Evolutionary conservation across 2,113 vertebrate genomes (phyloP), one percentile per base, ranked within the genome.

Genomic region (Cynoglossus semilaevis): DNA sequence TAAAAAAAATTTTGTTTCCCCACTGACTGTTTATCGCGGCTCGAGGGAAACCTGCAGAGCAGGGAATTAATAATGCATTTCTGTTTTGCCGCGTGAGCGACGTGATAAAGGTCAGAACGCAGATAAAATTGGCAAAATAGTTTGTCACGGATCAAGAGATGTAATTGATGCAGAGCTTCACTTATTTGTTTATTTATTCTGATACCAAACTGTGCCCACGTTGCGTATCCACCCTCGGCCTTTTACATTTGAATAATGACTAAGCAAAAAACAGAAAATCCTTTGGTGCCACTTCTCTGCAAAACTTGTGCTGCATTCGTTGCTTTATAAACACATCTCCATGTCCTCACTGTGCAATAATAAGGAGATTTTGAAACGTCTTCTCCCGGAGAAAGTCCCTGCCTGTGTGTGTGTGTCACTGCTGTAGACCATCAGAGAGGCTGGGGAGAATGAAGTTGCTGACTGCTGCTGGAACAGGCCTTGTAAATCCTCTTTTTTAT

Each of bases 401-500:
- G 17, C 2, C 18, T 51, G 68, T 7, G 9, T 51, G 47, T 17
- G 2, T 65, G 63, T 64, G 58, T 66, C 58, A 34, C 51, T 68
- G 67, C 58, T 77, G 43, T 46, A 62, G 59, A 67, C 70, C 58
- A 49, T 67, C 42, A 51, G 46, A 13, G 42, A 37, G 38, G 47
- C 48, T 61, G 48, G 22, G 73, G 45, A 77, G 45, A 66, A 82
- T 67, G 72, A 80, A 83, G 71, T 56, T 84, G 81, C 79, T 86
- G 81, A 84, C 74, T 70, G 54, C 40, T 69, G 58, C 68, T 74
- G 69, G 66, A 80, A 69, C 29, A 65, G 54, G 54, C 63, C 63
- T 55, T 77, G 58, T 80, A 74, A 84, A 80, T 80, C 81, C 80
- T 67, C 69, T 78, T 29, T 78, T 77, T 81, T 76, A 77, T 75